phyloP scores from a whole-genome alignment of 2,113 vertebrate species.

The Podiceps cristatus region DNA sequence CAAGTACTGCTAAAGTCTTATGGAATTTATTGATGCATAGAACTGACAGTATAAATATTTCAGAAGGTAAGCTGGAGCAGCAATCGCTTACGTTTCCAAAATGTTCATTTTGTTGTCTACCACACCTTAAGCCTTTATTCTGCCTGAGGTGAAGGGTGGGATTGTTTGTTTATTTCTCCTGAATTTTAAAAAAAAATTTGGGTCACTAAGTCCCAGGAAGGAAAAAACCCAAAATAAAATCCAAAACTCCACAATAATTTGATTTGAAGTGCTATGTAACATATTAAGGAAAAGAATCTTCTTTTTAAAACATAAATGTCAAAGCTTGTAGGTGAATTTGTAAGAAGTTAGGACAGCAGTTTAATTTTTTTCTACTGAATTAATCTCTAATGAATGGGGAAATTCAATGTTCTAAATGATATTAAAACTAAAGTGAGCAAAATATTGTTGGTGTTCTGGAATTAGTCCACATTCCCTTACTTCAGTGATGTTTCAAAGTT shows the following conservation, averaged over 20 bases:
- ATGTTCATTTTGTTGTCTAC: background rate
- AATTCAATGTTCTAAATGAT: background rate
- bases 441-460: background rate
- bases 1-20: background rate
- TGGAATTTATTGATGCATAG: background rate
- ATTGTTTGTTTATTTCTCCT: background rate
- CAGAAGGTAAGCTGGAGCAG: background rate
- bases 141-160: rapidly evolving
- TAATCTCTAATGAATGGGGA: background rate
- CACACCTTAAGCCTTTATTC: background rate
- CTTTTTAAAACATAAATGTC: background rate
- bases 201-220: background rate
- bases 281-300: background rate
- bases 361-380: background rate
- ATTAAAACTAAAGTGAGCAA: background rate
- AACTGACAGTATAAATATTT: background rate
- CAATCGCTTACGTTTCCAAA: background rate
- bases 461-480: background rate
- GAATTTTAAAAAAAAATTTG: background rate
- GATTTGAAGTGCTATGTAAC: background rate
- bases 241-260: background rate
- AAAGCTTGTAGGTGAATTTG: background rate
- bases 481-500: background rate
- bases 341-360: background rate
- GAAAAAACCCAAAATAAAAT: background rate